Percentiles rank a stretch among this genome's conserved stretches.
Conservation (phyloP, 2,888 invertebrate genomes). For the Anticlea derivata region DNA sequence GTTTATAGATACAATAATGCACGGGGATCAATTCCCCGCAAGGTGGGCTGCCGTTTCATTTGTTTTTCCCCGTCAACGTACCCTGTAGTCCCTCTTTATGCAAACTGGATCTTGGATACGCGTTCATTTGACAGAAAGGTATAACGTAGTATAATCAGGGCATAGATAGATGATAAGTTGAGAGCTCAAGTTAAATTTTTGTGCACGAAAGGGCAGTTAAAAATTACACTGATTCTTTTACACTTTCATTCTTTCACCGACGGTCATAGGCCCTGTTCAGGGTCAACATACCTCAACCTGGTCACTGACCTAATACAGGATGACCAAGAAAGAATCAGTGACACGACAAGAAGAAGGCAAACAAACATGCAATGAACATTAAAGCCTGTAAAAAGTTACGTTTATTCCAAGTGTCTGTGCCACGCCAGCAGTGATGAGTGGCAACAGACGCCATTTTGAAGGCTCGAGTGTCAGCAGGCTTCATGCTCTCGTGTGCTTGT, state of each 20-base stretch:
- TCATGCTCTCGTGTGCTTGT: conserved; percentile 15
- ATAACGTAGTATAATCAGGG: neutral
- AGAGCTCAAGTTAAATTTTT: no score
- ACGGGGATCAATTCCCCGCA: conserved; percentile 67
- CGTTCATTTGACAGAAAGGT: neutral
- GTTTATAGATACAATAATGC: conserved; percentile 79
- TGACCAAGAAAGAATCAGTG: no score
- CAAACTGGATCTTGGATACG: conserved; percentile 7
- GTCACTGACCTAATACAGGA: no score
- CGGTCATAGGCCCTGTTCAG: no score
- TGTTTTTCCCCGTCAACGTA: conserved; percentile 61
- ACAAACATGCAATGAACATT: neutral
- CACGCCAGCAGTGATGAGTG: conserved; percentile 24
- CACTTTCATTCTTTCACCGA: no score
- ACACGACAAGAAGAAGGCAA: no score
- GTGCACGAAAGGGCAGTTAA: no score
- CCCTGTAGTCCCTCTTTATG: conserved; percentile 13
- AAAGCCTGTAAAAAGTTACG: conserved; percentile 20
- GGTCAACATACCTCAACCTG: no score
- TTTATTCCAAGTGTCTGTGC: conserved; percentile 25
- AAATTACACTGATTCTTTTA: no score
- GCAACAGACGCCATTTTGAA: conserved; percentile 26
- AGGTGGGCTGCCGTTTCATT: conserved; percentile 64
- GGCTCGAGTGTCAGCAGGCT: conserved; percentile 15
- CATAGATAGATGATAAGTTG: neutral